These are phyloP conservation scores for Galerucella nymphaeae DNA, from an alignment of 2,888 invertebrate species.

Conservation along the genomic window DNA sequence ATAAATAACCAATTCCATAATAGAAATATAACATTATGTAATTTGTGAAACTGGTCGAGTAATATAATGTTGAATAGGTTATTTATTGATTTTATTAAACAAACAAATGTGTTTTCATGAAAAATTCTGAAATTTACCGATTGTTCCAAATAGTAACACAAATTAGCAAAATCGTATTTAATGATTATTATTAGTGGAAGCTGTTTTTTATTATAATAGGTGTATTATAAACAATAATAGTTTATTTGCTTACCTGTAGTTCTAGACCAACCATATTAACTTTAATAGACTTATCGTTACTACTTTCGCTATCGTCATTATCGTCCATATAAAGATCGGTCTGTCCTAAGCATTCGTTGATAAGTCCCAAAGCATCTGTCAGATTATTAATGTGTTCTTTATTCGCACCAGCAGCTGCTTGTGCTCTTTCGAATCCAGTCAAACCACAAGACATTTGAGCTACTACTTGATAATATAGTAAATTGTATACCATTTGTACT, in stretches of 20 bases:
- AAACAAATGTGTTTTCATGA: too few species aligned
- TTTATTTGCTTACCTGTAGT: slow-evolving; percentile 58
- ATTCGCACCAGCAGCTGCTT: slow-evolving; percentile 55
- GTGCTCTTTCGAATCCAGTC: slow-evolving; percentile 73
- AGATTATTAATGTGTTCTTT: slow-evolving; percentile 58
- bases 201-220: too few species aligned
- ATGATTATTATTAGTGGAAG: too few species aligned
- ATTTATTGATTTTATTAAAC: too few species aligned
- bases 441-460: slow-evolving; percentile 80
- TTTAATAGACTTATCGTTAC: slow-evolving; percentile 41
- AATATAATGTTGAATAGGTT: too few species aligned
- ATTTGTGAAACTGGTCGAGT: too few species aligned
- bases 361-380: slow-evolving; percentile 62
- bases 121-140: too few species aligned
- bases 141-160: too few species aligned
- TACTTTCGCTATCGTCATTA: slow-evolving; percentile 62
- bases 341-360: slow-evolving; percentile 67
- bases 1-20: too few species aligned
- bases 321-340: slow-evolving; percentile 72
- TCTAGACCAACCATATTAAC: slow-evolving; percentile 64
- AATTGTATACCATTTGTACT: slow-evolving; percentile 88
- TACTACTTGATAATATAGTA: slow-evolving; percentile 89
- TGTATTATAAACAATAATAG: slow-evolving; percentile 1
- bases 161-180: too few species aligned
- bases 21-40: too few species aligned